Conservation (phyloP, 2,113 vertebrate genomes). For the Proterorhinus semilunaris region DNA sequence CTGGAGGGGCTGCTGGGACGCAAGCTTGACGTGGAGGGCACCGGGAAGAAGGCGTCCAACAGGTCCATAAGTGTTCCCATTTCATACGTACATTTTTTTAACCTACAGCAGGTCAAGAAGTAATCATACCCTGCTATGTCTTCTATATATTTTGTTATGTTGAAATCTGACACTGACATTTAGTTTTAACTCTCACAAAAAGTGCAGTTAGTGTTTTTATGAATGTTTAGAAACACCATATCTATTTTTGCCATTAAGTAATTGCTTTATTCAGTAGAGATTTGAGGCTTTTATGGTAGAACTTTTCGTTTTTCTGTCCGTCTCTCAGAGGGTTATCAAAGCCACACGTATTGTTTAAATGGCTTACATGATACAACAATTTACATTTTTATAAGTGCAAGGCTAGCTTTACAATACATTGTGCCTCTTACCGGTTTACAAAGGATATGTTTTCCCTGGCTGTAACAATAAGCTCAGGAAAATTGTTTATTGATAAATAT, state of each 20-base stretch:
- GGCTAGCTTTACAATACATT: background rate
- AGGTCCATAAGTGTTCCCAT: constrained; percentile 72
- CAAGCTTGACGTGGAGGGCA: constrained; percentile 89
- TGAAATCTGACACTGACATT: too few species aligned
- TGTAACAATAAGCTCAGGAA: background rate
- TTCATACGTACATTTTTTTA: background rate
- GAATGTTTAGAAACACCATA: too few species aligned
- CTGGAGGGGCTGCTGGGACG: constrained; percentile 87
- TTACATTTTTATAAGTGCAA: background rate
- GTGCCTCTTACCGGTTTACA: background rate
- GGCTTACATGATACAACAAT: background rate
- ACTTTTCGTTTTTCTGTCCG: background rate
- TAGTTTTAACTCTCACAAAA: background rate
- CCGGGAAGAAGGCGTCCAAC: constrained; percentile 89
- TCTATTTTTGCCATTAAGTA: background rate
- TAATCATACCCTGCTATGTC: too few species aligned
- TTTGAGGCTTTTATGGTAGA: background rate
- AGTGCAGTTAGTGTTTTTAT: background rate
- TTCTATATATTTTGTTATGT: too few species aligned
- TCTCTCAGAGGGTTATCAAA: too few species aligned
- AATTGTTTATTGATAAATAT: constrained; percentile 1
- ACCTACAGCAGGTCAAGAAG: too few species aligned
- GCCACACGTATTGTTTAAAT: too few species aligned
- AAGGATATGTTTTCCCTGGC: constrained; percentile 1
- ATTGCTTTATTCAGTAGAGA: background rate